Evolutionary conservation across 2,113 vertebrate species (phyloP), one percentile per base, ranked within the genome.

Genomic region (Salminus brasiliensis): DNA sequence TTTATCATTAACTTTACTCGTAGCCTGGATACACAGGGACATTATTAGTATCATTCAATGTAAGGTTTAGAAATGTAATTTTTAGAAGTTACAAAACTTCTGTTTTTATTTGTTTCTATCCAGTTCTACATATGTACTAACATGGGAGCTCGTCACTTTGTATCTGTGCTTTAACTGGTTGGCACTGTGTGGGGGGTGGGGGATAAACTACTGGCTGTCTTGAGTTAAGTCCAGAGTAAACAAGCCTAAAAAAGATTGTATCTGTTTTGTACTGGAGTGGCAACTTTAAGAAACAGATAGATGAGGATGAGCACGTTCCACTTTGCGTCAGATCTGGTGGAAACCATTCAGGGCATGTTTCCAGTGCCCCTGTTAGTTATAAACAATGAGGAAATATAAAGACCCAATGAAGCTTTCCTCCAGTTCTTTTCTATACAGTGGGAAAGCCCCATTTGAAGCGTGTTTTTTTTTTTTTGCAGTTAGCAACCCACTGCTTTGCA

Each of bases 361-460:
- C 52, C 15, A 36, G 29, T 41, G 11, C 10, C n/a, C 0, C 25
- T 79, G 18, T 41, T 78, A 5, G 27, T 69, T 21, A 36, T 68
- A 69, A 39, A 36, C 23, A 52, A 41, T 15, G 43, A 70, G 76
- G 65, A 79, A 72, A 60, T 45, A 8, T n/a, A 72, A 55, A n/a
- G 45, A 21, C 7, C 30, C 36, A 11, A 59, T n/a, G 52, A 18
- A 69, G 21, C 21, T 18, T 15, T 68, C 53, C 25, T 29, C 45
- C 59, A 27, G 0, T n/a, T 72, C 23, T 71, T 43, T 57, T 79
- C 47, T 25, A 3, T 69, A 74, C 34, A 53, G 30, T 62, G 41
- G 80, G 76, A 85, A 85, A 85, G 27, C 80, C 80, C 80, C 76
- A 29, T 62, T 67, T 73, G 30, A 18, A 69, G 30, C 43, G n/a